Evolutionary conservation across 2,797 vertebrate genomes (phyloP).

Genomic region (Paguma larvata): DNA sequence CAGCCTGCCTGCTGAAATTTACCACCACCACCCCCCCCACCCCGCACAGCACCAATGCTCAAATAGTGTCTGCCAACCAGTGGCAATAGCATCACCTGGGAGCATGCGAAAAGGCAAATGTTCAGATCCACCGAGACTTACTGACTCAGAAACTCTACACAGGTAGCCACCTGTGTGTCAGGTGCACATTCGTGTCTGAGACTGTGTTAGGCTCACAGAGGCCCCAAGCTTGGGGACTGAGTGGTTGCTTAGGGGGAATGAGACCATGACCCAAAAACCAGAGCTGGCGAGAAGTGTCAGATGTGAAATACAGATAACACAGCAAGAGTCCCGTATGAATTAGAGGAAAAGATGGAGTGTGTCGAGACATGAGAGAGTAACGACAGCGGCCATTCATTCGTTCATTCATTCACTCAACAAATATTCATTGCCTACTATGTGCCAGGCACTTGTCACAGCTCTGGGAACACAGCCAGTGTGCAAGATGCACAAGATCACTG

Average conservation of each 20-base stretch:
- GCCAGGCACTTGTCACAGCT: too few species aligned
- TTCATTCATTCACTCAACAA: background rate
- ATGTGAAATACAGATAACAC: background rate
- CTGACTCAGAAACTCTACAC: background rate
- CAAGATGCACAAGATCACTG: background rate
- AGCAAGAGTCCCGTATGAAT: background rate
- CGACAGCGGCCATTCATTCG: background rate
- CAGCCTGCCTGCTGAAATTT: background rate
- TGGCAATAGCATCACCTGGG: accelerated
- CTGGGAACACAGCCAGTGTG: too few species aligned
- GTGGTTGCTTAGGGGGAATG: accelerated
- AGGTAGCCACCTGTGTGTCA: background rate
- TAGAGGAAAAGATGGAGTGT: background rate
- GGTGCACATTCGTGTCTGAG: background rate
- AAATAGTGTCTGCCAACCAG: background rate
- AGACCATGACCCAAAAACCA: background rate
- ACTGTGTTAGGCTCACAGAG: background rate
- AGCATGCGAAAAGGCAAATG: background rate
- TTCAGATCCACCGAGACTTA: background rate
- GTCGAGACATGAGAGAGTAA: background rate
- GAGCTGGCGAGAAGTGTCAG: background rate
- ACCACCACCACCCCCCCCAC: background rate
- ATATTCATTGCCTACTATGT: too few species aligned
- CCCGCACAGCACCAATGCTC: background rate
- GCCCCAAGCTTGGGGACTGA: accelerated